A percentile compares a stretch with the other conserved stretches of the same genome.
Evolutionary conservation across 2,888 invertebrate species (phyloP).

Genomic region (Cerastis leucographa): DNA sequence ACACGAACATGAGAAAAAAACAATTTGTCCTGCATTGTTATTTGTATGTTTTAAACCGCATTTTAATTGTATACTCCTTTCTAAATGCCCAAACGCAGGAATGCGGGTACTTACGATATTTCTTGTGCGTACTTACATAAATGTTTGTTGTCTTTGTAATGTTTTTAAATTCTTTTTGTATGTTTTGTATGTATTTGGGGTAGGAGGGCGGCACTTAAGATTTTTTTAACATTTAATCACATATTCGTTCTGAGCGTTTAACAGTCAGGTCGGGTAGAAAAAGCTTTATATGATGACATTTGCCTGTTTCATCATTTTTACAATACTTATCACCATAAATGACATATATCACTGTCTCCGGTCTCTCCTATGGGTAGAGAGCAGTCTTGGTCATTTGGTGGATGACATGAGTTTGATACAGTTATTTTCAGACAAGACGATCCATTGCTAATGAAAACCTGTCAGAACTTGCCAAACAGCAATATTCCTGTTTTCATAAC

Average conservation of each 20-base stretch:
- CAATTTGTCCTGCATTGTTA: slow-evolving; percentile 74
- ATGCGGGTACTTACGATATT: slow-evolving; percentile 63
- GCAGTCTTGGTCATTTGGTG: not conserved
- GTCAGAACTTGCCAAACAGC: not conserved
- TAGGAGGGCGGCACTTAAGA: slow-evolving; percentile 31
- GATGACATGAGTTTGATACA: not conserved
- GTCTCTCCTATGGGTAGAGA: not conserved
- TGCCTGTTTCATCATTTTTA: not conserved
- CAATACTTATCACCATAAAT: no score
- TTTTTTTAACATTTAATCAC: slow-evolving; percentile 35
- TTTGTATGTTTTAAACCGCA: slow-evolving; percentile 75
- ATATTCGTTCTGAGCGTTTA: slow-evolving; percentile 3
- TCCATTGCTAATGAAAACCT: not conserved
- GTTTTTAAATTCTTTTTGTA: slow-evolving; percentile 42
- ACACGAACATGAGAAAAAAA: slow-evolving; percentile 78
- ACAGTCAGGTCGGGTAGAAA: not conserved
- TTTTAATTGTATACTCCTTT: slow-evolving; percentile 83
- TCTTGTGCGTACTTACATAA: slow-evolving; percentile 51
- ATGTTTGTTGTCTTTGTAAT: slow-evolving; percentile 43
- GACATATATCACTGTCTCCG: no score
- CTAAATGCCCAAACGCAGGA: slow-evolving; percentile 73
- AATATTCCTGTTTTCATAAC: not conserved
- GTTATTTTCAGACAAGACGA: not conserved
- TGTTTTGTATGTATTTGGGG: slow-evolving; percentile 48
- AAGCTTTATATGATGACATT: not conserved